Percentiles rank a stretch among this genome's conserved stretches.
Evolutionary conservation across 2,888 invertebrate genomes (phyloP).

Genomic region (Folsomia manolachei): DNA sequence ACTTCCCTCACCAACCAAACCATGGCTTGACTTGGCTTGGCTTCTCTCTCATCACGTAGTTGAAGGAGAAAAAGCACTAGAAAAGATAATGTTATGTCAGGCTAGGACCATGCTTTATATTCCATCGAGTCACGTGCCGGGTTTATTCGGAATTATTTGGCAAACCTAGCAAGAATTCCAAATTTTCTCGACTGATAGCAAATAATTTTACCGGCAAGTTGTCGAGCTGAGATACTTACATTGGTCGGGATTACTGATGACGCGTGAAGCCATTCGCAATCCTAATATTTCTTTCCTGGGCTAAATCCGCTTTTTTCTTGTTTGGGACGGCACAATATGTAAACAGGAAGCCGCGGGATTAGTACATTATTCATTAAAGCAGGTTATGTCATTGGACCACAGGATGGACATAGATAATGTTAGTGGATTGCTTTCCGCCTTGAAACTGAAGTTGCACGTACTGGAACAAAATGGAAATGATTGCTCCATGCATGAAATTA

Average conservation of each 20-base stretch:
- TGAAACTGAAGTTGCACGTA: neutral
- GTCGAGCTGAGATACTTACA: neutral
- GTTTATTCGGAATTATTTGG: neutral
- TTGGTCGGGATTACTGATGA: neutral
- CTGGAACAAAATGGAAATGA: neutral
- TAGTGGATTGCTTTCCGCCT: too few species aligned
- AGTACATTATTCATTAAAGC: too few species aligned
- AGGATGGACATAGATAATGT: too few species aligned
- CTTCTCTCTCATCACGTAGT: conserved; percentile 10
- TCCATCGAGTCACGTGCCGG: conserved; percentile 18
- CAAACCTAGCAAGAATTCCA: neutral
- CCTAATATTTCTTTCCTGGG: too few species aligned
- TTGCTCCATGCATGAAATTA: conserved; percentile 2
- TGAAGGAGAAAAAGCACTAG: neutral
- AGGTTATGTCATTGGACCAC: too few species aligned
- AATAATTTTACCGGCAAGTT: neutral
- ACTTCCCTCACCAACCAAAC: neutral
- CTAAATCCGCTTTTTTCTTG: too few species aligned
- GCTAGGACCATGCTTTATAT: neutral
- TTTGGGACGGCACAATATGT: too few species aligned
- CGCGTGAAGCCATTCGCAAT: too few species aligned
- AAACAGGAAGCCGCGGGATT: too few species aligned
- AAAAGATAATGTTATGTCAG: conserved; percentile 16
- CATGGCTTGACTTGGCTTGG: conserved; percentile 4
- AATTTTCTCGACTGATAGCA: neutral